Conservation (phyloP, 2,113 vertebrate species). For the Ptilorrhoa leucosticta region DNA sequence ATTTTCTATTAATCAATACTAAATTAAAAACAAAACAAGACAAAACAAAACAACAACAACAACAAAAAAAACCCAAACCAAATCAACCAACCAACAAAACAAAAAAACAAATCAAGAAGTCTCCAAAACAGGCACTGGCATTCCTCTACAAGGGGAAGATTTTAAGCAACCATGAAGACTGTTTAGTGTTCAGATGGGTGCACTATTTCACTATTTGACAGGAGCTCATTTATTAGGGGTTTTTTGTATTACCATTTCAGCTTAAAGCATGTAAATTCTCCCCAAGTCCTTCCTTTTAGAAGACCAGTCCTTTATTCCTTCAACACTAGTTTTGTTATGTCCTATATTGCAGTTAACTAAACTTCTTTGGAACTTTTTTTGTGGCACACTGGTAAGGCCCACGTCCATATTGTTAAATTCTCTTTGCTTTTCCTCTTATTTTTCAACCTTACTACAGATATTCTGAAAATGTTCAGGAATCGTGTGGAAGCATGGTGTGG, state of each 20-base stretch:
- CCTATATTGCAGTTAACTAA: not conserved
- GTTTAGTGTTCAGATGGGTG: not conserved
- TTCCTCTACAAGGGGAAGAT: accelerated
- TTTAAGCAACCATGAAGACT: not conserved
- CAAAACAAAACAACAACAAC: not conserved
- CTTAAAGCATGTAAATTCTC: not conserved
- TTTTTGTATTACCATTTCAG: not conserved
- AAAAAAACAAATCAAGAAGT: not conserved
- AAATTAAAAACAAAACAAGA: not conserved
- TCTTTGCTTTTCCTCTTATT: not conserved
- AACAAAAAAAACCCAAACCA: not conserved
- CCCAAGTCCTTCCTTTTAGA: not conserved
- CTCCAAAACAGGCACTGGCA: not conserved
- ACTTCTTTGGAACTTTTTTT: not conserved
- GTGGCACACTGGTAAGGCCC: not conserved
- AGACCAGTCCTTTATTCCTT: not conserved
- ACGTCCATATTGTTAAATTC: not conserved
- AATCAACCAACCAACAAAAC: accelerated
- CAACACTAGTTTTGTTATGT: not conserved
- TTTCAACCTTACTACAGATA: not conserved
- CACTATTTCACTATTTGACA: not conserved
- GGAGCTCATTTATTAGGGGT: accelerated
- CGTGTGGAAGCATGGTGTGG: not conserved
- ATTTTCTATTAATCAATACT: not conserved
- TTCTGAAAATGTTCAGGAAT: not conserved